These are phyloP conservation scores for Pyrrhosoma nymphula DNA, from an alignment of 2,888 invertebrate species.

Conservation along the genomic window DNA sequence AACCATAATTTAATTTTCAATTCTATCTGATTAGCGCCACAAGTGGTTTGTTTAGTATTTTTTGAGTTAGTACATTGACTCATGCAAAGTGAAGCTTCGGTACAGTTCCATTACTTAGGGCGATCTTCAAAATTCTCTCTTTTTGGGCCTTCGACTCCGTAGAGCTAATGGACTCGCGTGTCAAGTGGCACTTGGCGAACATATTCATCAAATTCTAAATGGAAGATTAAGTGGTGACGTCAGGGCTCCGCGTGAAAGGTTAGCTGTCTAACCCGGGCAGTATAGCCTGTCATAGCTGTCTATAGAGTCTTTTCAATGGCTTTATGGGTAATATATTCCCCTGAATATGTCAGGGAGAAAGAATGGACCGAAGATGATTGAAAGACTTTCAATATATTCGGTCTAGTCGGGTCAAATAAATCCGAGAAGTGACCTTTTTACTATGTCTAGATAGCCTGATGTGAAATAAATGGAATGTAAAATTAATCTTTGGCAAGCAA, in stretches of 20 bases:
- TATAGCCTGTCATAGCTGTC: background rate
- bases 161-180: background rate
- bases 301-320: background rate
- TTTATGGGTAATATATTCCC: background rate
- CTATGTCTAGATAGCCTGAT: too few relatives aligned
- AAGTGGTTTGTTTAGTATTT: too few relatives aligned
- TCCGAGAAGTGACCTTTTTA: too few relatives aligned
- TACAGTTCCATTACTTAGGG: background rate
- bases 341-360: background rate
- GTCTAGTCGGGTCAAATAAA: background rate
- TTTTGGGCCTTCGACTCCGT: background rate
- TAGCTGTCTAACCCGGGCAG: background rate
- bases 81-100: background rate
- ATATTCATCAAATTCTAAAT: background rate
- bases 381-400: background rate
- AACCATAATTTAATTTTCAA: background rate
- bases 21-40: background rate
- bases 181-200: background rate
- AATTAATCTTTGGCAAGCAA: too few relatives aligned
- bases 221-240: background rate
- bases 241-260: background rate
- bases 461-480: too few relatives aligned
- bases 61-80: too few relatives aligned
- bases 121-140: background rate
- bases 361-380: background rate